phyloP scores from a whole-genome alignment of 1,140 invertebrate genomes.

The Parapsyche elsis region DNA sequence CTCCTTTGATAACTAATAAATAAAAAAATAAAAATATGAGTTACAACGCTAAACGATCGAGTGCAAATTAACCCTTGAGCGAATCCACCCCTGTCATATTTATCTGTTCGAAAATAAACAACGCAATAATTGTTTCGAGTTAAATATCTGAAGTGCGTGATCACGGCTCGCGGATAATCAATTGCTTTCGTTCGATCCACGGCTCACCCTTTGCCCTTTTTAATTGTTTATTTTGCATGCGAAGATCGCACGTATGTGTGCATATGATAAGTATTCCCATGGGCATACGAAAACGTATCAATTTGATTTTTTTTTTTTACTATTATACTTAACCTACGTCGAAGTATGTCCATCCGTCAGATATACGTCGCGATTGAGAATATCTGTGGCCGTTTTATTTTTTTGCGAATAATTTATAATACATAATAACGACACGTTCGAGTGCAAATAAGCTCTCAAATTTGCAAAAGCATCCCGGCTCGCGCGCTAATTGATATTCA shows the following conservation, averaged over 20 bases:
- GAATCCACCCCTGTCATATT: conserved; percentile 43
- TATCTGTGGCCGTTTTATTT: not conserved
- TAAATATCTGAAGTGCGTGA: conserved; percentile 53
- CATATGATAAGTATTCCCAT: not conserved
- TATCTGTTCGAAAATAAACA: conserved; percentile 49
- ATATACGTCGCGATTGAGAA: not conserved
- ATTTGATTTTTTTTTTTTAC: not conserved
- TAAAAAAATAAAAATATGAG: not conserved
- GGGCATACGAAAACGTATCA: not conserved
- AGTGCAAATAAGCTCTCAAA: not conserved
- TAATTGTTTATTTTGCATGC: not conserved
- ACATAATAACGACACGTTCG: not conserved
- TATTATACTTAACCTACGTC: not conserved
- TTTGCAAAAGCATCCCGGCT: too few species aligned
- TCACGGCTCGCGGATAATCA: conserved; percentile 47
- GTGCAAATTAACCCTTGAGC: conserved; percentile 50
- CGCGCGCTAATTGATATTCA: conserved; percentile 5
- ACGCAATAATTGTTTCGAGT: conserved; percentile 53
- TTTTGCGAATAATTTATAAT: not conserved
- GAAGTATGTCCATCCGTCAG: not conserved
- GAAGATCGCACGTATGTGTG: not conserved
- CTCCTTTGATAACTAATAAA: conserved; percentile 43
- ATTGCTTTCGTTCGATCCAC: conserved; percentile 23
- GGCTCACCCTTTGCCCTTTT: not conserved
- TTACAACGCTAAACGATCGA: conserved; percentile 28